Conservation (phyloP, 2,888 invertebrate genomes). For the Dicyrtomina minuta region DNA sequence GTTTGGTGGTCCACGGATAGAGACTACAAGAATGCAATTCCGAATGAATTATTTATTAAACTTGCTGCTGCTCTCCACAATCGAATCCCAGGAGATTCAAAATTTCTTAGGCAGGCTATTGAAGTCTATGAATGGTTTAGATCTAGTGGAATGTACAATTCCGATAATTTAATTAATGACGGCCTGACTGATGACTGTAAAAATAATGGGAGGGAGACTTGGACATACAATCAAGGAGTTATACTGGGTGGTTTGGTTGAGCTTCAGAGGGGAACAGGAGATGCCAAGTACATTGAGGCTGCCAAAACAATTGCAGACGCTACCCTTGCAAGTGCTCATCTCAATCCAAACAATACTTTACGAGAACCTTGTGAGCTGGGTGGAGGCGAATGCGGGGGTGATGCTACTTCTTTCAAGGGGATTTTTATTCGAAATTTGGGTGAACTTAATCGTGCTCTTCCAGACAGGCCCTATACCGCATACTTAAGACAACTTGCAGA, state of each 20-base stretch:
- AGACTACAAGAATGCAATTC: slow-evolving; percentile 51
- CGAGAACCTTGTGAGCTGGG: slow-evolving; percentile 45
- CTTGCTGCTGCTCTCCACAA: slow-evolving; percentile 48
- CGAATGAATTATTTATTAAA: slow-evolving; percentile 48
- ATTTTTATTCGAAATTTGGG: slow-evolving; percentile 46
- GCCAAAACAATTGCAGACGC: slow-evolving; percentile 50
- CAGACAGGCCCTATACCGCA: slow-evolving; percentile 39
- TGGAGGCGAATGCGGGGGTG: slow-evolving; percentile 43
- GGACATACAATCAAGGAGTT: slow-evolving; percentile 50
- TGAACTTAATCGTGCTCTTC: slow-evolving; percentile 43
- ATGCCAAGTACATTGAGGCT: slow-evolving; percentile 34
- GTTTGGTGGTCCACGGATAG: slow-evolving; percentile 47
- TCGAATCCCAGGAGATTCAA: slow-evolving; percentile 48
- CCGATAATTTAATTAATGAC: slow-evolving; percentile 46
- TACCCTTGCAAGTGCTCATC: slow-evolving; percentile 31
- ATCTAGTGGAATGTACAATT: slow-evolving; percentile 46
- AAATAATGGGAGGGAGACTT: slow-evolving; percentile 42
- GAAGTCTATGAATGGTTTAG: slow-evolving; percentile 49
- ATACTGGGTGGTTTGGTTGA: slow-evolving; percentile 48
- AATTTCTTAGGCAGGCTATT: slow-evolving; percentile 41
- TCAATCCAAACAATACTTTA: slow-evolving; percentile 45
- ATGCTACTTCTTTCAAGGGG: slow-evolving; percentile 30
- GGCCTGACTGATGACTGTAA: slow-evolving; percentile 42
- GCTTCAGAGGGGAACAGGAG: slow-evolving; percentile 39
- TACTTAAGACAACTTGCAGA: slow-evolving; percentile 42